phyloP scores from a whole-genome alignment of 2,113 vertebrate genomes.

The human (Homo sapiens) region DNA sequence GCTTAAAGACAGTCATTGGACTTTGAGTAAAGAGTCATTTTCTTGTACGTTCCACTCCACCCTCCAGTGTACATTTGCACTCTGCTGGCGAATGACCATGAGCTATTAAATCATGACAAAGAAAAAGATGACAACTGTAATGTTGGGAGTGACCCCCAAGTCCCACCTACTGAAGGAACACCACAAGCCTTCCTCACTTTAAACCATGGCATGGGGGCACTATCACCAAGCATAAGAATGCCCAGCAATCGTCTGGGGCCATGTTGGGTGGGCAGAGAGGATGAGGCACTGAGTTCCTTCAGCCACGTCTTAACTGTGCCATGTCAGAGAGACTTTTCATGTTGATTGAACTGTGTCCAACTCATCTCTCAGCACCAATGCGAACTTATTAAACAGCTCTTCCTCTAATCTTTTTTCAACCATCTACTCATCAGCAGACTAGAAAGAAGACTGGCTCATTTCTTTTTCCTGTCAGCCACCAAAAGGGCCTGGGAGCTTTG shows the following conservation, averaged over 20 bases:
- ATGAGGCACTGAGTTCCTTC: not conserved
- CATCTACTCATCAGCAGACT: slow-evolving; percentile 26
- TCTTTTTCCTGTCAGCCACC: slow-evolving; percentile 45
- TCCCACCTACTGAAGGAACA: not conserved
- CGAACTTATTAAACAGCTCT: slow-evolving; percentile 25
- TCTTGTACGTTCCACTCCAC: not conserved
- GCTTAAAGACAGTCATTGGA: not conserved
- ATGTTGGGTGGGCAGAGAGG: not conserved
- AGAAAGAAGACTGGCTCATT: slow-evolving; percentile 7
- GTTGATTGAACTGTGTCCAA: not conserved
- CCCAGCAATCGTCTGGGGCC: not conserved
- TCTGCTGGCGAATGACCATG: not conserved
- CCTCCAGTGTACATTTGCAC: not conserved
- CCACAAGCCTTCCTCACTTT: not conserved
- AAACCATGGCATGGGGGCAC: not conserved
- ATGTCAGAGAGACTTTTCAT: not conserved
- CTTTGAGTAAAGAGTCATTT: not conserved
- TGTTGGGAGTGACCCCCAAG: not conserved
- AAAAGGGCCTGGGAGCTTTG: slow-evolving; percentile 4
- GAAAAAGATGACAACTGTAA: not conserved
- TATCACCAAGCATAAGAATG: not conserved
- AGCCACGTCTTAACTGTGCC: not conserved
- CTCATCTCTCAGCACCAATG: not conserved
- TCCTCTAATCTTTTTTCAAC: slow-evolving; percentile 43
- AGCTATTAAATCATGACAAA: not conserved